phyloP scores from a whole-genome alignment of 2,888 invertebrate species.

The Serrognathus titanus region DNA sequence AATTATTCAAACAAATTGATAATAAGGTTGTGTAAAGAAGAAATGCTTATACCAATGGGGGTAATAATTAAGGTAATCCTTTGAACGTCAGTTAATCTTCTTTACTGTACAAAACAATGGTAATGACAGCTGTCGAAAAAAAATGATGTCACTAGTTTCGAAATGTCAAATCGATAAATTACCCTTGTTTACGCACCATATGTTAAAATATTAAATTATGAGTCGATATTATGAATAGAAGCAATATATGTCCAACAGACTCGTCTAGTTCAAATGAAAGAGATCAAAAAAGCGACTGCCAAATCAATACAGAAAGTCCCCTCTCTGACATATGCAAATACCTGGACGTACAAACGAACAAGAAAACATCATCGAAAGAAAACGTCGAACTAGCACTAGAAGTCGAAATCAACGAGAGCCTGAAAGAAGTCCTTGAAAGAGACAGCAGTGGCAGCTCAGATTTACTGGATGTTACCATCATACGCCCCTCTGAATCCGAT shows the following conservation, averaged over 20 bases:
- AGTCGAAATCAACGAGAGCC: conserved; percentile 41
- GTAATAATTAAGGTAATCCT: no score
- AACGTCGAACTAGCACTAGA: conserved; percentile 38
- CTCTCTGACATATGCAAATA: conserved; percentile 17
- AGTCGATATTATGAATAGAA: conserved; percentile 18
- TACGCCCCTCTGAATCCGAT: conserved; percentile 35
- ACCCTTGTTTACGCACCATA: background rate
- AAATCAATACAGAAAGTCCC: conserved; percentile 6
- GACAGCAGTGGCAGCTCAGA: conserved; percentile 35
- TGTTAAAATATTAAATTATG: conserved; percentile 12
- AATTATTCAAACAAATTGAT: no score
- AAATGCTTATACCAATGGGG: no score
- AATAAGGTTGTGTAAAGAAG: no score
- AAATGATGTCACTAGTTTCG: conserved; percentile 13
- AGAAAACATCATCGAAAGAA: conserved; percentile 8
- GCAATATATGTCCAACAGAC: conserved; percentile 17
- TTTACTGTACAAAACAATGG: no score
- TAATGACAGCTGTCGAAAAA: conserved; percentile 8
- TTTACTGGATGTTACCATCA: conserved; percentile 42
- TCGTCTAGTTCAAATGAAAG: conserved; percentile 17
- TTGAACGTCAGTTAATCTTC: no score
- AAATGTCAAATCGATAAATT: conserved; percentile 10
- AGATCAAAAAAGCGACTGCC: background rate
- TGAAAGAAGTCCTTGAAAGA: conserved; percentile 35
- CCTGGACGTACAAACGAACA: conserved; percentile 9